Percentiles rank a stretch among this genome's conserved stretches.
Evolutionary conservation across 2,797 vertebrate species (phyloP).

Genomic region (Gymnoscopelus microlampas): DNA sequence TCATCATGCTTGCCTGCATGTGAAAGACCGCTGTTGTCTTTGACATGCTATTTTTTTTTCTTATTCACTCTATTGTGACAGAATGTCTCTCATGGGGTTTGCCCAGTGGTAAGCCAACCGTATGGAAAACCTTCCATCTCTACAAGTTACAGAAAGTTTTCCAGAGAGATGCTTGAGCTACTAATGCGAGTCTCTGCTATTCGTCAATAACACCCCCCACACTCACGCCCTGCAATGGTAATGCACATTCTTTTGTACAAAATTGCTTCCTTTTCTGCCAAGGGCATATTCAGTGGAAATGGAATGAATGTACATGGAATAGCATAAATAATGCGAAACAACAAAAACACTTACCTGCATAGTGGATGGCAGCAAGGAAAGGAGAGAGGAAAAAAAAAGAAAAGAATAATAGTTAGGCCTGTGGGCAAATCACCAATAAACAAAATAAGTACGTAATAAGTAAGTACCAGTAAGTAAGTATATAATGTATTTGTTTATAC

Average conservation of each 20-base stretch:
- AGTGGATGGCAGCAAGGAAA: slow-evolving; percentile 34
- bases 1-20: too few species aligned
- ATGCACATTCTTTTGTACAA: slow-evolving; percentile 9
- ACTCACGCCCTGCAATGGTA: not conserved
- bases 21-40: too few species aligned
- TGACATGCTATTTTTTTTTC: not conserved
- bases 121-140: not conserved
- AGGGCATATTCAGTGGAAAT: slow-evolving; percentile 46
- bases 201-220: not conserved
- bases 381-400: slow-evolving; percentile 3
- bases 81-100: slow-evolving; percentile 3
- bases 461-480: too few species aligned
- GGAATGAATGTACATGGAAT: slow-evolving; percentile 27
- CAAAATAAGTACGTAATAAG: not conserved
- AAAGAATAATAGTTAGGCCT: slow-evolving; percentile 32
- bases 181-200: slow-evolving; percentile 5
- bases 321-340: slow-evolving; percentile 28
- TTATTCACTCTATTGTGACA: slow-evolving; percentile 2
- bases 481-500: too few species aligned
- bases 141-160: slow-evolving; percentile 16
- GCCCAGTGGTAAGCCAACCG: not conserved
- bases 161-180: not conserved
- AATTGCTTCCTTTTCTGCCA: slow-evolving; percentile 26
- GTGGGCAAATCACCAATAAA: slow-evolving; percentile 33
- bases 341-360: slow-evolving; percentile 69